Percentiles rank a stretch among this genome's conserved stretches.
These are phyloP conservation scores for Aelia acuminata DNA, from an alignment of 2,888 invertebrate species.

Conservation along the genomic window DNA sequence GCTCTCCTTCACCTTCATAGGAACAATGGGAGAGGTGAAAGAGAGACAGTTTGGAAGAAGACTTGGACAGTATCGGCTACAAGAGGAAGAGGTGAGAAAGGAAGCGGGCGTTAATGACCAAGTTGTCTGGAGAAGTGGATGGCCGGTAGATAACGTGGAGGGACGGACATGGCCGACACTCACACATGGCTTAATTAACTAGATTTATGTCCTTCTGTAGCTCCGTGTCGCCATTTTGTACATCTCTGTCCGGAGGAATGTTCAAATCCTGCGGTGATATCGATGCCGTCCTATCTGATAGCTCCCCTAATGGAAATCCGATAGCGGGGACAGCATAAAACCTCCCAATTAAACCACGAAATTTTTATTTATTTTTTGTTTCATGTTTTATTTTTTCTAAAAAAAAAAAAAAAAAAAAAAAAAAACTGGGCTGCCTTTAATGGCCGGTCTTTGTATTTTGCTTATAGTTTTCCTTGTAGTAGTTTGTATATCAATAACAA, in stretches of 20 bases:
- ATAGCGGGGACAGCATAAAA: neutral
- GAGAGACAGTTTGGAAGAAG: neutral
- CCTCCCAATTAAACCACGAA: constrained; percentile 14
- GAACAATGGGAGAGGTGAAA: neutral
- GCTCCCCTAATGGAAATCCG: constrained; percentile 39
- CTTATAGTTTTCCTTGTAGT: neutral
- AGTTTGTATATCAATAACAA: neutral
- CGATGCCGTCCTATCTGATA: constrained; percentile 9
- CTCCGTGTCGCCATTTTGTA: constrained; percentile 48
- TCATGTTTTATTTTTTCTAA: neutral
- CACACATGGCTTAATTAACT: constrained; percentile 51
- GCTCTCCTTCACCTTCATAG: neutral
- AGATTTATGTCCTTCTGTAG: constrained; percentile 42
- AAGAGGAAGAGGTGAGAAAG: constrained; percentile 13
- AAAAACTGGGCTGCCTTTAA: neutral
- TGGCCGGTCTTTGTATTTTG: neutral
- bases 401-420: too few relatives aligned
- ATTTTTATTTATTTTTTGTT: neutral
- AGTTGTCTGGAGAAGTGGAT: constrained; percentile 35
- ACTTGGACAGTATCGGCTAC: neutral
- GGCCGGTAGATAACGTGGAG: constrained; percentile 36
- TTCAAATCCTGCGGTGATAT: constrained; percentile 30
- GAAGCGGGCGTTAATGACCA: constrained; percentile 42
- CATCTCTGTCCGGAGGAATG: constrained; percentile 12
- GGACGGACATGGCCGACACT: constrained; percentile 35